Evolutionary conservation across 2,113 vertebrate genomes (phyloP).

Genomic region (Cebus imitator): DNA sequence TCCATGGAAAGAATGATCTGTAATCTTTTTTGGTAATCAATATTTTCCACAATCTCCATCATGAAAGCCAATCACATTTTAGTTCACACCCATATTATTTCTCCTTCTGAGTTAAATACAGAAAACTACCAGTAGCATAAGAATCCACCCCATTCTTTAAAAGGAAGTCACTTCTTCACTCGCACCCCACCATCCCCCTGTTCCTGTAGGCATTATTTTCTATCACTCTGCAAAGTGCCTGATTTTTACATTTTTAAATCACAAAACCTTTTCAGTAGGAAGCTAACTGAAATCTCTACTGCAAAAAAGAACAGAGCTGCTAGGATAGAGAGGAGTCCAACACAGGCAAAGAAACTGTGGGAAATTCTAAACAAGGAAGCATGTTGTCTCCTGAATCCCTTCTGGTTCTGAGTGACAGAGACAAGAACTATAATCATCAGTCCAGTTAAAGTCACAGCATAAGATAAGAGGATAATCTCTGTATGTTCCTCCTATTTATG

Average conservation of each 20-base stretch:
- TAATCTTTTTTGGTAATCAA: not conserved
- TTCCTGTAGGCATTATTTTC: not conserved
- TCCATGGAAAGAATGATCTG: not conserved
- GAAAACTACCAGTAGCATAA: not conserved
- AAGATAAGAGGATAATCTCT: not conserved
- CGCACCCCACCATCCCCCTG: not conserved
- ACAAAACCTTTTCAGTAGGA: constrained; percentile 1
- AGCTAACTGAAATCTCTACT: not conserved
- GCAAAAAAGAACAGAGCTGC: not conserved
- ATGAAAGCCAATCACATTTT: not conserved
- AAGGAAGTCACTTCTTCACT: not conserved
- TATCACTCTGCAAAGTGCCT: not conserved
- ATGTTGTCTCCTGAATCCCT: not conserved
- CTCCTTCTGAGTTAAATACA: not conserved
- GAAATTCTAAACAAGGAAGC: not conserved
- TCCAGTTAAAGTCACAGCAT: not conserved
- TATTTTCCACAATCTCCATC: not conserved
- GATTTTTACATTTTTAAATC: not conserved
- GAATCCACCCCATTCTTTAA: not conserved
- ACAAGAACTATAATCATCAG: not conserved
- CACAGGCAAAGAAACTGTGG: no score
- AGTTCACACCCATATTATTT: not conserved
- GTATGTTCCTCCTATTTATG: not conserved
- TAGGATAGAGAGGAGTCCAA: not conserved
- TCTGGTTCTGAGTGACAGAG: not conserved